Base-by-base conservation (phyloP, 1,140 invertebrate genomes). In the Euura saliciscinereae region DNA sequence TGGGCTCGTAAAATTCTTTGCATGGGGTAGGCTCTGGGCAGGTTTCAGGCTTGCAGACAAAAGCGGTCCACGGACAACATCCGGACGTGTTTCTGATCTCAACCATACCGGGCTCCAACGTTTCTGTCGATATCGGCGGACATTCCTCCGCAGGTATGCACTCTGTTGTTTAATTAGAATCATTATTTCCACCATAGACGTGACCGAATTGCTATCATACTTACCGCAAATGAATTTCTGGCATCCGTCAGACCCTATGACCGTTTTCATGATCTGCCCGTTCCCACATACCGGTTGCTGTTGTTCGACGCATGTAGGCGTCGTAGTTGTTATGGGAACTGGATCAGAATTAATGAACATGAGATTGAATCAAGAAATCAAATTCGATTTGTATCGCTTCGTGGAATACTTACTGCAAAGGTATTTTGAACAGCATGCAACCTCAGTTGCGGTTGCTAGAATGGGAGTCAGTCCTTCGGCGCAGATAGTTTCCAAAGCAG, bases 91-190 rank as follows among this genome's bases (percentile, higher is more conserved):
- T 89, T 0, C 91, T 80, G 2, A 89, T 78, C 0, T 88, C 82
- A 45, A 89, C 83, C 78, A 92, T 90, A 6, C 94, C 94, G 45
- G 90, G 88, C 70, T 91, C 84, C 11, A 92, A 70, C 64, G 76
- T 69, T 5, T 82, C 77, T 3, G 86, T 77, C 64, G 89, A 85
- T 8, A 86, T 79, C 6, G 78, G 73, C 7, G 90, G 88, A 80
- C 94, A 95, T 73, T 94, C 89, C 44, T 91, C 90, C n/a, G 84
- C 84, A 4, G 92, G 91, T 74, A 91, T 89, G 76, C 94, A 95
- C 85, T 93, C 92, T 92, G 51, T 59, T 59, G 10, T 8, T 59
- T 59, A 59, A 59, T 66, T 65, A 73, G 68, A 66, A 72, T 42
- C 70, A 74, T 6, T 74, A 68, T 6, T 74, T 71, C 0, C 44